These are phyloP conservation scores for Tiliacea citrago DNA, from an alignment of 2,888 invertebrate genomes.

Conservation along the genomic window DNA sequence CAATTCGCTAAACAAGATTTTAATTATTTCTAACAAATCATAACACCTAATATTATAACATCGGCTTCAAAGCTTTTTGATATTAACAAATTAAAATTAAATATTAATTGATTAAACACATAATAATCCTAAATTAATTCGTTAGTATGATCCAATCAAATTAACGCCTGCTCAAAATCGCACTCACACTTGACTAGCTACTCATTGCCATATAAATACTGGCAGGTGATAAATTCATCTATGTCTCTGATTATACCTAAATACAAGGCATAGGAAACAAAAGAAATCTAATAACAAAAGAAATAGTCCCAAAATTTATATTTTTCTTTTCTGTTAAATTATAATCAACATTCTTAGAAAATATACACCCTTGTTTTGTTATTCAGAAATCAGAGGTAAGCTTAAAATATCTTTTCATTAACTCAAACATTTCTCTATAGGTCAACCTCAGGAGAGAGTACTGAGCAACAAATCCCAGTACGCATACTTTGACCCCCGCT, in stretches of 20 bases:
- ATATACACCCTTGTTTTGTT: neutral
- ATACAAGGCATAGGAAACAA: neutral
- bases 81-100: conserved; percentile 51
- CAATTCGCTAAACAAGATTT: neutral
- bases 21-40: conserved; percentile 46
- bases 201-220: conserved; percentile 44
- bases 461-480: conserved; percentile 86
- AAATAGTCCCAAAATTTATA: neutral
- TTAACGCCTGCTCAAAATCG: conserved; percentile 36
- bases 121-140: conserved; percentile 3
- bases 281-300: neutral
- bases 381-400: neutral
- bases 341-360: neutral
- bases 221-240: conserved; percentile 16
- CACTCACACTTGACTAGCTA: conserved; percentile 1
- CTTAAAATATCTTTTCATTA: neutral
- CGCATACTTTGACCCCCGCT: conserved; percentile 89
- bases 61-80: conserved; percentile 53
- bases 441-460: conserved; percentile 82
- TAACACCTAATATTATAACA: conserved; percentile 26
- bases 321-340: neutral
- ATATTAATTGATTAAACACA: neutral
- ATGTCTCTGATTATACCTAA: neutral
- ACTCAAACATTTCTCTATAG: conserved; percentile 63
- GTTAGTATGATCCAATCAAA: neutral